Evolutionary conservation across 2,888 invertebrate genomes (phyloP), one percentile per base, ranked within the genome.

Genomic region (Pollenia amentaria): DNA sequence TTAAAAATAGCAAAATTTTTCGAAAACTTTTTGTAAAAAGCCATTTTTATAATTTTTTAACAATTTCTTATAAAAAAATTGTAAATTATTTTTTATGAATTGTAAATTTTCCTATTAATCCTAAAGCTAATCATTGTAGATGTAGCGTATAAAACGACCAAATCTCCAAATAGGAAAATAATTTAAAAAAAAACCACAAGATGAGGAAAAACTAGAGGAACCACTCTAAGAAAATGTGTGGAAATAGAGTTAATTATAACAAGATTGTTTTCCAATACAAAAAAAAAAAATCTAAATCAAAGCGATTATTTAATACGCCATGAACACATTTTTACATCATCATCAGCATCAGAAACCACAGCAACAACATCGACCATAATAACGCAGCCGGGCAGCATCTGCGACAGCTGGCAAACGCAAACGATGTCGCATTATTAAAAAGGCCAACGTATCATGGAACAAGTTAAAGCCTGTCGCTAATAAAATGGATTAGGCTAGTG

Each of bases 401-500:
- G 29, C 60, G 77, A 53, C 72, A 67, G 65, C 42, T 29, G 67
- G 4, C 42, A 29, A 51, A 3, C 38, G 46, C 62, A 51, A 73
- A 16, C 44, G 16, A 48, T 75, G 70, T 80, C 72, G 57, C 60
- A 62, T 72, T 77, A 81, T 85, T 62, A 69, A 78, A 82, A 82
- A 86, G 82, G 78, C 85, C 78, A 86, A 75, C 38, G 55, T 64
- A 78, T 73, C 12, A 65, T 78, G 62, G 51, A 85, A 82, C 77
- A 73, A 67, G 67, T 82, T 75, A 64, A 70, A 69, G 46, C 29
- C 48, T 64, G 70, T 42, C 40, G 6, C 29, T 29, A 6, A 60
- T 57, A 69, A 70, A 51, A 76, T 86, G 65, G 83, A 83, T 80
- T 87, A 84, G 83, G 79, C 80, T 84, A 84, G 70, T 84, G 67